Conservation (phyloP, 2,797 vertebrate species). For the Cirrhinus molitorella region DNA sequence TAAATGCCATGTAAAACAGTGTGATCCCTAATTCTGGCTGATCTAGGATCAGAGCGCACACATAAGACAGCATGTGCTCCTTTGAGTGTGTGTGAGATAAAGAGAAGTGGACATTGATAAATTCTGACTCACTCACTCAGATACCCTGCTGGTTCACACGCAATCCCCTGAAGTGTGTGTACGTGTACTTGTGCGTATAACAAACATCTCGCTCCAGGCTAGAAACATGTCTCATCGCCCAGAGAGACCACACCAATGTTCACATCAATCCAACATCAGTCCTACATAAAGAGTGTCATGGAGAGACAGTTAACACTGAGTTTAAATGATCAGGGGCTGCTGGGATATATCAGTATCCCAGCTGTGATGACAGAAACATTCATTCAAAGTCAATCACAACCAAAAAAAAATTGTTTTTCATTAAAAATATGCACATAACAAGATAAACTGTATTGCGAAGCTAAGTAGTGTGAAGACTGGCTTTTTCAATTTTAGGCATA, state of each 20-base stretch:
- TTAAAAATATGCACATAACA: neutral
- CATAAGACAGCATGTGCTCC: neutral
- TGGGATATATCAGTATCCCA: constrained; percentile 1
- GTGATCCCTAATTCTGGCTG: neutral
- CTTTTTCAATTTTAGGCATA: neutral
- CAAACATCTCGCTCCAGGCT: constrained; percentile 35
- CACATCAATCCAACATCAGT: constrained; percentile 35
- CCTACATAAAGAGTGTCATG: neutral
- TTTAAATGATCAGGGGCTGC: neutral
- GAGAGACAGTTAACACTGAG: neutral
- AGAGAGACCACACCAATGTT: constrained; percentile 7
- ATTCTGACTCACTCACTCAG: constrained; percentile 37
- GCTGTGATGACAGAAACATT: neutral
- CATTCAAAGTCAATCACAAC: neutral
- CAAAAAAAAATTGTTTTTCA: neutral
- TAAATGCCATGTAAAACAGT: constrained; percentile 15
- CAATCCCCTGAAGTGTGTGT: constrained; percentile 23
- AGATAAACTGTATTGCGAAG: neutral
- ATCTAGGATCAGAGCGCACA: constrained; percentile 1
- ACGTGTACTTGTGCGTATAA: constrained; percentile 1
- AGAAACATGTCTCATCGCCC: constrained; percentile 7
- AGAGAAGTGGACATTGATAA: constrained; percentile 17
- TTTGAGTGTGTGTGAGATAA: neutral
- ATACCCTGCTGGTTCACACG: constrained; percentile 24
- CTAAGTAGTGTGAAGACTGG: neutral